These are phyloP conservation scores for Lordiphosa stackelbergi DNA, from an alignment of 1,140 invertebrate genomes.

Conservation along the genomic window DNA sequence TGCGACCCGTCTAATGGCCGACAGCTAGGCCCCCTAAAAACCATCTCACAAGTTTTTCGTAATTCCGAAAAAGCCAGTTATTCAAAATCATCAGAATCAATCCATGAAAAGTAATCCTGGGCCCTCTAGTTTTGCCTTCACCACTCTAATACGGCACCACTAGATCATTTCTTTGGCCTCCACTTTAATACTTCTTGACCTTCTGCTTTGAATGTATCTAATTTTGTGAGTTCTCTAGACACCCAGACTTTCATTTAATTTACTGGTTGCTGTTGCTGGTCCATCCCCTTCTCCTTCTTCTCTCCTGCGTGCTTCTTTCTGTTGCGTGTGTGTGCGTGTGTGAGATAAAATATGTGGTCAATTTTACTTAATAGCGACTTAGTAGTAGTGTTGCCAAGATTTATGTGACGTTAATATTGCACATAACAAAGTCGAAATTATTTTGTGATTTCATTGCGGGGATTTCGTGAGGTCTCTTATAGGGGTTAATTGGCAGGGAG, in stretches of 20 bases:
- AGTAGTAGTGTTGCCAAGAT: conserved; percentile 71
- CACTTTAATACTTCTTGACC: conserved; percentile 3
- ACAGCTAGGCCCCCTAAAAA: no score
- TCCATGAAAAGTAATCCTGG: no score
- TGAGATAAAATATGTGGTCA: conserved; percentile 74
- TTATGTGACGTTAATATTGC: conserved; percentile 75
- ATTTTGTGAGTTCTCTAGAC: conserved; percentile 15
- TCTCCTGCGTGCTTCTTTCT: neutral
- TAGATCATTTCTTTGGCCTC: neutral
- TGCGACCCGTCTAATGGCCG: no score
- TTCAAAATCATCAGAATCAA: no score
- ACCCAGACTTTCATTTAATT: conserved; percentile 31
- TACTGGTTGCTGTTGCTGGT: conserved; percentile 19
- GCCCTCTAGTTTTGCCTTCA: no score
- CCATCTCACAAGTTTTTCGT: no score
- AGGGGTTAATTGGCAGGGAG: conserved; percentile 53
- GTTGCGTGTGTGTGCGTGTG: conserved; percentile 51
- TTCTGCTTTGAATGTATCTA: conserved; percentile 9
- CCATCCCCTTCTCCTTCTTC: neutral
- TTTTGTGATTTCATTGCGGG: conserved; percentile 14
- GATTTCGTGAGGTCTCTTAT: conserved; percentile 9
- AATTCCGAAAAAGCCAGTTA: no score
- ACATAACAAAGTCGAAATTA: conserved; percentile 26
- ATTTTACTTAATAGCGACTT: conserved; percentile 75
- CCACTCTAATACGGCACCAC: no score